Evolutionary conservation across 2,888 invertebrate species (phyloP), one percentile per base, ranked within the genome.

Genomic region (Rugalucina vietnamica): DNA sequence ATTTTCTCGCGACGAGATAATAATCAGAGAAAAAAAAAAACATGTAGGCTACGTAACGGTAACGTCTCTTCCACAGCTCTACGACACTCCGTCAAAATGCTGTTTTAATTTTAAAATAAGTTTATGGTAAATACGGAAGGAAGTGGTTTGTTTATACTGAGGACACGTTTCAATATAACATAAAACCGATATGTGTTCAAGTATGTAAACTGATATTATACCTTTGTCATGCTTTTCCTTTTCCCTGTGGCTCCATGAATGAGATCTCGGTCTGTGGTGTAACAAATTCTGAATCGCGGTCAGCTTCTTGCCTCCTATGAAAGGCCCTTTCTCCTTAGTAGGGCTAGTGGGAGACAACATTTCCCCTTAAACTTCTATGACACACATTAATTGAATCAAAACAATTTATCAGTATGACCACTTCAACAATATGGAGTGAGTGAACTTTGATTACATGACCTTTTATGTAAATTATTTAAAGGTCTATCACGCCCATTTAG

Each of bases 271-370:
- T 54, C 84, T 57, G 39, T 82, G 82, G 29, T 82, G 84, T 18
- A 87, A 78, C 65, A 87, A 82, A 54, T 75, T 87, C 57, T 82
- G 82, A 21, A 87, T 82, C 36, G 84, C 84, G n/a, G 82, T 80
- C 29, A 86, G 43, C 76, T 84, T 82, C 37, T 86, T 86, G 39
- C 80, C 84, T 37, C 84, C 87, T 50, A 87, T 82, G 50, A 76
- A 70, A 5, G 79, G 80, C 43, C 84, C 84, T 79, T 87, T 87
- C 36, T 87, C 87, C 77, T 87, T 87, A 24, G 87, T 78, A 18
- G 87, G 84, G 75, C 84, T 87, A 24, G 87, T 78, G 12, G 87
- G 84, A 34, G 65, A 65, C 65, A 65, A 24, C 65, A 65, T 65
- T 65, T 65, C 21, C 8, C 4, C 4, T n/a, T 4, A 14, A 21